Percentiles rank a stretch among this genome's conserved stretches.
phyloP scores from a whole-genome alignment of 2,888 invertebrate species.

The Melieria picta region DNA sequence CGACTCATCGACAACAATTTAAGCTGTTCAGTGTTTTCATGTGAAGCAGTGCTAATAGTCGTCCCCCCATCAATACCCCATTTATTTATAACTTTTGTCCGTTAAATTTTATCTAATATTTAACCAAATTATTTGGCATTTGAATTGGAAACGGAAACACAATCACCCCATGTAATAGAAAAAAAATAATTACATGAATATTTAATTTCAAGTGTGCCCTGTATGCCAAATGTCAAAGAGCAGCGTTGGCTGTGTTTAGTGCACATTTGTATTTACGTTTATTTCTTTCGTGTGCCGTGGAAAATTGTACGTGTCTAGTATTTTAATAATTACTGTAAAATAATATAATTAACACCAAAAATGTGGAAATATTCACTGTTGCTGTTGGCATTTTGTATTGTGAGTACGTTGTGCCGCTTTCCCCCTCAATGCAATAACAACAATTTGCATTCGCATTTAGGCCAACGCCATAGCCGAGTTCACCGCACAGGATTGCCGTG shows the following conservation, averaged over 20 bases:
- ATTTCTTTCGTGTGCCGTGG: background rate
- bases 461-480: slow-evolving; percentile 68
- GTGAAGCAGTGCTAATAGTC: no score
- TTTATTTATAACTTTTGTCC: no score
- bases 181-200: no score
- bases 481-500: slow-evolving; percentile 83
- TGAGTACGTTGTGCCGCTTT: slow-evolving; percentile 23
- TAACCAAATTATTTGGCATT: no score
- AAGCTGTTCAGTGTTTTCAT: no score
- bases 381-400: slow-evolving; percentile 20
- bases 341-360: slow-evolving; percentile 4
- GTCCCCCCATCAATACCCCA: no score
- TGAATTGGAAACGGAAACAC: no score
- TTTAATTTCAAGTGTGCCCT: no score
- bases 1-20: no score
- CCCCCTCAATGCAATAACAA: background rate
- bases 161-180: no score
- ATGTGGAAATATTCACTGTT: slow-evolving; percentile 32
- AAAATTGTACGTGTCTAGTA: slow-evolving; percentile 25
- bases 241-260: slow-evolving; percentile 30
- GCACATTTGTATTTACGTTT: slow-evolving; percentile 15
- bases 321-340: background rate
- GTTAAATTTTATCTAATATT: no score
- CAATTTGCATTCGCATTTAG: slow-evolving; percentile 18
- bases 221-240: no score